Percentiles rank a stretch among this genome's conserved stretches.
Conservation (phyloP, 2,113 vertebrate species). For the Cricetomys ansorgei region DNA sequence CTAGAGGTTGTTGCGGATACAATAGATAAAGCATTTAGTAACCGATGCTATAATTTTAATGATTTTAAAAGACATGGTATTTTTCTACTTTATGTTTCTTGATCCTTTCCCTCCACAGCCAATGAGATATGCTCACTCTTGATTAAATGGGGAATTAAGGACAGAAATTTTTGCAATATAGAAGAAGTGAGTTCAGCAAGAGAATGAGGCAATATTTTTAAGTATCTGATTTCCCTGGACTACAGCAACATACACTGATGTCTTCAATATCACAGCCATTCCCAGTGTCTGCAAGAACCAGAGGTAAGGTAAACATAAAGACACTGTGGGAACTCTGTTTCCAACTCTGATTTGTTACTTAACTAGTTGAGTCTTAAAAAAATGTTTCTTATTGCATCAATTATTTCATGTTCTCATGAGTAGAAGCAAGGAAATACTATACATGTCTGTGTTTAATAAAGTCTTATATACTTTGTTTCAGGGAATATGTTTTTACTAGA, state of each 20-base stretch:
- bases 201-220: background rate
- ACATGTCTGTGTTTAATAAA: background rate
- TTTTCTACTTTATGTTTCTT: background rate
- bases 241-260: background rate
- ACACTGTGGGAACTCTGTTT: background rate
- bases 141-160: background rate
- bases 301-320: constrained; percentile 38
- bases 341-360: background rate
- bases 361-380: background rate
- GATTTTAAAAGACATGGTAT: background rate
- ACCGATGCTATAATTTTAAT: background rate
- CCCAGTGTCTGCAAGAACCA: background rate
- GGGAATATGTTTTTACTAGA: background rate
- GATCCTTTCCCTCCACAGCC: background rate
- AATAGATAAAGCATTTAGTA: background rate
- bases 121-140: background rate
- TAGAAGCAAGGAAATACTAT: background rate
- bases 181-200: background rate
- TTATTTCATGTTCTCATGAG: background rate
- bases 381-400: background rate
- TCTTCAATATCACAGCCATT: background rate
- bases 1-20: background rate
- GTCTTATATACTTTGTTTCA: background rate
- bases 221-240: background rate
- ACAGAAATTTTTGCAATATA: background rate